Conservation (phyloP, 2,113 vertebrate genomes). For the Chaetodon auriga region DNA sequence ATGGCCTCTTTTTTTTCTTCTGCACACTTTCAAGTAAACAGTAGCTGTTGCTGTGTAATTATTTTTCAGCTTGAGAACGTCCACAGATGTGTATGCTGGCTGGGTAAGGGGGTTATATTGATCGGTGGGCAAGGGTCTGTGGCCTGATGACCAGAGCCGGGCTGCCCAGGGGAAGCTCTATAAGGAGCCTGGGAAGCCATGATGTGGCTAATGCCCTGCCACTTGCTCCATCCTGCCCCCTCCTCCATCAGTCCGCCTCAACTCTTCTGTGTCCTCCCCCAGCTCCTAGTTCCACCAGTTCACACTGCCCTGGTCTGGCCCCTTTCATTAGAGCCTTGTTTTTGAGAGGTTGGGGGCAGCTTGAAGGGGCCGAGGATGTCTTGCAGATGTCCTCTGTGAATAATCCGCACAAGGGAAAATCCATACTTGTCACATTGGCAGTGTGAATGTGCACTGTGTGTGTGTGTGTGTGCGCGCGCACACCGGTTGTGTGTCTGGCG, state of each 20-base stretch:
- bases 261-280: conserved; percentile 69
- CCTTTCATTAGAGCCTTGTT: conserved; percentile 80
- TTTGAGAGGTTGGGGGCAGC: conserved; percentile 71
- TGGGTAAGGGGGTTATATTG: conserved; percentile 72
- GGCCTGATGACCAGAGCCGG: conserved; percentile 75
- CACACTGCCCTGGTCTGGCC: conserved; percentile 63
- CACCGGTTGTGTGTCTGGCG: conserved; percentile 58
- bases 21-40: conserved; percentile 75
- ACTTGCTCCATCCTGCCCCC: conserved; percentile 68
- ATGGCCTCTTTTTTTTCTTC: conserved; percentile 47
- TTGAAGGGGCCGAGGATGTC: conserved; percentile 73
- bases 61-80: conserved; percentile 84
- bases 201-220: conserved; percentile 85
- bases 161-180: conserved; percentile 73
- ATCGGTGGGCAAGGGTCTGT: conserved; percentile 80
- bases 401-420: conserved; percentile 84
- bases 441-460: conserved; percentile 61
- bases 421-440: conserved; percentile 87
- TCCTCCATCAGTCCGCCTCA: conserved; percentile 70
- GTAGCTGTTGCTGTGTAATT: conserved; percentile 79
- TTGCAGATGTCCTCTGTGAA: conserved; percentile 86
- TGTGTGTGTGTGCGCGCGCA: conserved; percentile 16
- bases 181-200: conserved; percentile 81
- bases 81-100: conserved; percentile 74
- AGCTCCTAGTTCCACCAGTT: conserved; percentile 69